Evolutionary conservation across 1,140 invertebrate species (phyloP).

Genomic region (Brachionus plicatilis): DNA sequence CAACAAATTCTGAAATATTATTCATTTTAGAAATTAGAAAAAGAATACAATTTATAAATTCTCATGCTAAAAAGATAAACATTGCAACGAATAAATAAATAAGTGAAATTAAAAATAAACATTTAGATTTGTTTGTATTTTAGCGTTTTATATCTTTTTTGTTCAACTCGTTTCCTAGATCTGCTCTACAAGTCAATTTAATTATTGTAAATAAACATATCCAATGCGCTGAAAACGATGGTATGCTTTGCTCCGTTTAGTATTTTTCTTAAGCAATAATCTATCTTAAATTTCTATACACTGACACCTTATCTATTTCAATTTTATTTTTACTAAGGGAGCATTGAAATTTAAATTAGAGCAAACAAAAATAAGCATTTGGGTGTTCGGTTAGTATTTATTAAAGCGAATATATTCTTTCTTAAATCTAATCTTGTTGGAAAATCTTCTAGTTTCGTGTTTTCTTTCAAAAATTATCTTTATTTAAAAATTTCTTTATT

Average conservation of each 20-base stretch:
- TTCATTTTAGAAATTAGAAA: neutral
- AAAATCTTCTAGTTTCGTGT: neutral
- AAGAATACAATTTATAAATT: neutral
- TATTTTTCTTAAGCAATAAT: slow-evolving; percentile 7
- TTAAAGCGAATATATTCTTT: neutral
- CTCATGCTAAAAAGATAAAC: slow-evolving; percentile 10
- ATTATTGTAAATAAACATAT: slow-evolving; percentile 29
- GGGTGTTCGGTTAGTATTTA: neutral
- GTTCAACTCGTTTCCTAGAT: slow-evolving; percentile 9
- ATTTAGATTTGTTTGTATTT: slow-evolving; percentile 25
- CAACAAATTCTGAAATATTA: slow-evolving; percentile 9
- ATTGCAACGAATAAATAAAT: slow-evolving; percentile 15
- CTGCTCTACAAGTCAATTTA: slow-evolving; percentile 27
- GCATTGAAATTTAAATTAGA: neutral
- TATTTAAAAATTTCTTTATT: neutral
- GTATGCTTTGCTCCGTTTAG: neutral
- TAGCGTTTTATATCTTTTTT: neutral
- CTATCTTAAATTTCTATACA: neutral
- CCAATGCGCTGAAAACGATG: neutral
- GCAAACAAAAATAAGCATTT: neutral
- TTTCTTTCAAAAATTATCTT: slow-evolving; percentile 15
- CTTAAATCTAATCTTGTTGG: neutral
- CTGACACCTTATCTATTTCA: slow-evolving; percentile 6
- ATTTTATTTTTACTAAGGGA: slow-evolving; percentile 16
- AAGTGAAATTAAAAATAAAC: slow-evolving; percentile 24